Base-by-base conservation (phyloP, 2,888 invertebrate genomes). In the Hypomecis punctinalis region DNA sequence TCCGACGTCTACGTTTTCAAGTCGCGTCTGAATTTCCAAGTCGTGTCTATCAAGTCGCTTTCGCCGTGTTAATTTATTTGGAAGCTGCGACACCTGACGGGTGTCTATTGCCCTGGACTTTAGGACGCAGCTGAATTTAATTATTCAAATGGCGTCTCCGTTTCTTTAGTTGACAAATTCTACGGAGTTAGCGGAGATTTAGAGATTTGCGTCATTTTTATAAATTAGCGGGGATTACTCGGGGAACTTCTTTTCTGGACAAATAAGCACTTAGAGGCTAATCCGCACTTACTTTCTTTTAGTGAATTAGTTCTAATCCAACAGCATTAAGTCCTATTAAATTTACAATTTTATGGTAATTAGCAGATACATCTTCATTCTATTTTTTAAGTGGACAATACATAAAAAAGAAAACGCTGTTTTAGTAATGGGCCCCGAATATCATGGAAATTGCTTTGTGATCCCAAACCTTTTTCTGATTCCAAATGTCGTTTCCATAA, bases 1-100 rank as follows among this genome's bases (percentile, higher is more conserved):
- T 33, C 39, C 10, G n/a, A 52, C 33, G 55, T 43, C 53, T 54
- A 36, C 13, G 6, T 36, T 37, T 52, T 23, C 52, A 47, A 56
- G 46, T 56, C 37, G 43, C 53, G 23, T 42, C 53, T 55, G 45
- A 46, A 55, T 52, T 52, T 52, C 52, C 52, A 52, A 62, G 56
- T 52, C 47, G 49, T 9, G 58, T 49, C 63, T 53, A 51, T 43
- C 49, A 47, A 56, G 47, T 45, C 6, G 39, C 74, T 74, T 48
- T 45, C 40, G 75, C 77, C 73, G 81, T 86, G 89, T 88, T 90
- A 89, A 91, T 91, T 90, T 90, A 85, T 86, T 87, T 85, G 81
- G 73, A 74, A 81, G 81, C 78, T 71, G 73, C 67, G 79, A 78
- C 89, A 88, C 85, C 90, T 87, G 90, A 75, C 79, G 80, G 68